Percentiles rank a stretch among this genome's conserved stretches.
These are phyloP conservation scores for Drosophila carrolli DNA, from an alignment of 1,140 invertebrate genomes.

Conservation along the genomic window DNA sequence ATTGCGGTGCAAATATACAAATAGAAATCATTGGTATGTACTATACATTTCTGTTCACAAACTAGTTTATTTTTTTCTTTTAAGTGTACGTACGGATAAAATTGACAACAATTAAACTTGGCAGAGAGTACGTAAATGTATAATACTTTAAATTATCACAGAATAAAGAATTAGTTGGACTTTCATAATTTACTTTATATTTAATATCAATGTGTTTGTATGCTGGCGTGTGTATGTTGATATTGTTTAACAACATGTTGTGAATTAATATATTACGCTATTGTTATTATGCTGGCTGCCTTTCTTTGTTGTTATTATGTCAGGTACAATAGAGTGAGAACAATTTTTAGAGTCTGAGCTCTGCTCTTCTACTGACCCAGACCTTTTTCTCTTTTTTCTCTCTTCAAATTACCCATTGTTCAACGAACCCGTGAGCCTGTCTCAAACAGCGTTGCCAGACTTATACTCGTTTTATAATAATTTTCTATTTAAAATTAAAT, in stretches of 20 bases:
- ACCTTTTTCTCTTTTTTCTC: constrained; percentile 40
- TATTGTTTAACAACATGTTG: background rate
- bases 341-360: constrained; percentile 21
- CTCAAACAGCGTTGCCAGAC: constrained; percentile 31
- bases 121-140: constrained; percentile 14
- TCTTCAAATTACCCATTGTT: constrained; percentile 32
- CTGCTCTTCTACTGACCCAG: constrained; percentile 25
- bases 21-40: constrained; percentile 50
- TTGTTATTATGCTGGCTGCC: constrained; percentile 1
- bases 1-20: constrained; percentile 44
- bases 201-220: too few relatives aligned
- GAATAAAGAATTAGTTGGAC: background rate
- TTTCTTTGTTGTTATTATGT: constrained; percentile 23
- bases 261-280: background rate
- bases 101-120: constrained; percentile 15
- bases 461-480: background rate
- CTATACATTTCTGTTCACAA: constrained; percentile 40
- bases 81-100: constrained; percentile 38
- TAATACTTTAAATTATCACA: background rate
- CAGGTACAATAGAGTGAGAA: constrained; percentile 17
- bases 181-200: background rate
- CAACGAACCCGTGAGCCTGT: constrained; percentile 10
- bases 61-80: constrained; percentile 48
- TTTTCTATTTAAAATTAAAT: too few relatives aligned
- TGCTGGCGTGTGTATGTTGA: background rate